These are phyloP conservation scores for Phymastichus coffea DNA, from an alignment of 1,140 invertebrate species.

Conservation along the genomic window DNA sequence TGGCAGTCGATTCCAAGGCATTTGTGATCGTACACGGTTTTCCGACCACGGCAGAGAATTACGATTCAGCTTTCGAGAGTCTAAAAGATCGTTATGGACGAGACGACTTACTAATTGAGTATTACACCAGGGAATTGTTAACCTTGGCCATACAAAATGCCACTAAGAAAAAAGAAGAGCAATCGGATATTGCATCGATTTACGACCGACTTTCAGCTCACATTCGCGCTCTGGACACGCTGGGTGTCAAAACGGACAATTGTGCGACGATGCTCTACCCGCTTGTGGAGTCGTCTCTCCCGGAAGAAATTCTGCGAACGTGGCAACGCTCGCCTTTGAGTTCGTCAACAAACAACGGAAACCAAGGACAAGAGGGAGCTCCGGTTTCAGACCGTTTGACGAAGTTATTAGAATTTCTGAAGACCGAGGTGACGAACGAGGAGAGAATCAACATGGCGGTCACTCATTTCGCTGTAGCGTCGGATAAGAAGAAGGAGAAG, in stretches of 20 bases:
- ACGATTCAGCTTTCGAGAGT: slow-evolving; percentile 14
- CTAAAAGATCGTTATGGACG: slow-evolving; percentile 29
- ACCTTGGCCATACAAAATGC: slow-evolving; percentile 31
- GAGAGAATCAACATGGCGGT: slow-evolving; percentile 33
- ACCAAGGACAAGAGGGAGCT: neutral
- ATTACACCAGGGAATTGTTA: slow-evolving; percentile 37
- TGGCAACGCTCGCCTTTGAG: slow-evolving; percentile 37
- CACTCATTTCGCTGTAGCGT: slow-evolving; percentile 8
- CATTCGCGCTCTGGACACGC: slow-evolving; percentile 36
- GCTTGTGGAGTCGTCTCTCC: slow-evolving; percentile 43
- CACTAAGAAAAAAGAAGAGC: no score
- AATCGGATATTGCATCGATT: slow-evolving; percentile 19
- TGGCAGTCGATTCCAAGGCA: slow-evolving; percentile 25
- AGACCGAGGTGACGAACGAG: slow-evolving; percentile 35
- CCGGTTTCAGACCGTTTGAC: slow-evolving; percentile 16
- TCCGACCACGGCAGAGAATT: slow-evolving; percentile 15
- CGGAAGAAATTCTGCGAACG: slow-evolving; percentile 37
- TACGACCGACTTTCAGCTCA: slow-evolving; percentile 41
- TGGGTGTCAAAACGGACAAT: slow-evolving; percentile 38
- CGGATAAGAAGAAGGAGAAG: neutral
- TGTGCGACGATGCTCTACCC: slow-evolving; percentile 40
- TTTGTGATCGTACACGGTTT: slow-evolving; percentile 27
- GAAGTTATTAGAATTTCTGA: slow-evolving; percentile 35
- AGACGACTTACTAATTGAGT: slow-evolving; percentile 34
- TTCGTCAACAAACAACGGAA: neutral